Percentiles rank a stretch among this genome's conserved stretches.
phyloP scores from a whole-genome alignment of 2,113 vertebrate species.

The Nibea coibor region DNA sequence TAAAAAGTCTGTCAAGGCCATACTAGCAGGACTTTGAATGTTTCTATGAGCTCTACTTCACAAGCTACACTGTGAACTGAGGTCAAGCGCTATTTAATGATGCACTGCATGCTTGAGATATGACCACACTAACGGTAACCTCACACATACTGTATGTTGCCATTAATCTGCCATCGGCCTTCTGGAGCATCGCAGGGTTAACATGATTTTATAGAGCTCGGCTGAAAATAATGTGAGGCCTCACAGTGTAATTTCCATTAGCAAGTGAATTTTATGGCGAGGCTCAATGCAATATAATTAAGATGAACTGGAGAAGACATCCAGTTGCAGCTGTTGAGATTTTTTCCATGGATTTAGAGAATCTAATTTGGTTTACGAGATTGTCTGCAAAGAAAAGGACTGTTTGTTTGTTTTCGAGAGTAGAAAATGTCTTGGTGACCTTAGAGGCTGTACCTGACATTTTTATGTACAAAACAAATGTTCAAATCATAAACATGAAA shows the following conservation, averaged over 20 bases:
- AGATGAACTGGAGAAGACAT: constrained; percentile 49
- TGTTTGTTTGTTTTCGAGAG: constrained; percentile 14
- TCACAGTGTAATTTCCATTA: constrained; percentile 32
- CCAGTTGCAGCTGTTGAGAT: constrained; percentile 32
- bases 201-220: constrained; percentile 36
- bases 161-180: constrained; percentile 40
- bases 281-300: constrained; percentile 42
- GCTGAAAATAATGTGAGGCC: constrained; percentile 33
- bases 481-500: background rate
- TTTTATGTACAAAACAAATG: background rate
- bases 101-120: constrained; percentile 13
- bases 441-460: constrained; percentile 7
- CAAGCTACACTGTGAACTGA: constrained; percentile 2
- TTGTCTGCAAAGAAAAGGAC: constrained; percentile 38
- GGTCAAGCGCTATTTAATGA: constrained; percentile 49
- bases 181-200: constrained; percentile 27
- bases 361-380: constrained; percentile 45
- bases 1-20: constrained; percentile 14
- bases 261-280: constrained; percentile 27
- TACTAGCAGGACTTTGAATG: background rate
- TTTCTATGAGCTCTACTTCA: constrained; percentile 8
- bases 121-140: constrained; percentile 19
- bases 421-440: constrained; percentile 3
- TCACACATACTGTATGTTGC: constrained; percentile 3
- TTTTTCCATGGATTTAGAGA: constrained; percentile 18